These are phyloP conservation scores for Mycteria americana DNA, from an alignment of 2,797 vertebrate genomes.

Conservation along the genomic window DNA sequence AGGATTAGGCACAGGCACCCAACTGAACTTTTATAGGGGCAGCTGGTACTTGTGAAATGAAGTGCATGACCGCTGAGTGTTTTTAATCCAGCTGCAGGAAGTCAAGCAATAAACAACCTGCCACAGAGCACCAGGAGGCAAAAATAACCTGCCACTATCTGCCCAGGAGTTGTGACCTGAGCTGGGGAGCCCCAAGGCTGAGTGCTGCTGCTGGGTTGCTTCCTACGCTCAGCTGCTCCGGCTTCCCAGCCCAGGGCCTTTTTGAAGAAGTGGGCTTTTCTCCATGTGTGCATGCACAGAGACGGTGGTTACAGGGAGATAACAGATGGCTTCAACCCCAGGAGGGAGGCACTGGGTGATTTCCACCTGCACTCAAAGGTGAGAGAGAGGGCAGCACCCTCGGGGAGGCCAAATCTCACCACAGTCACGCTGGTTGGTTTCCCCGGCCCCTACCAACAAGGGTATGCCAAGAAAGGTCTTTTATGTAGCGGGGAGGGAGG, in stretches of 20 bases:
- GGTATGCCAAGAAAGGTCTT: not conserved
- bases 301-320: not conserved
- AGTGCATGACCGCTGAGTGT: accelerated
- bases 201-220: not conserved
- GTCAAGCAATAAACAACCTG: not conserved
- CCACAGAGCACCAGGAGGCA: not conserved
- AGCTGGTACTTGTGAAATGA: not conserved
- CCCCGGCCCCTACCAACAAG: not conserved
- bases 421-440: not conserved
- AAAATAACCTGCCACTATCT: not conserved
- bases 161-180: not conserved
- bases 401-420: not conserved
- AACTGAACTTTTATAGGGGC: not conserved
- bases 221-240: not conserved
- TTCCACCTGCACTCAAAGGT: not conserved
- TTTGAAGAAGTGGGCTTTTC: not conserved
- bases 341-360: accelerated
- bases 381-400: not conserved
- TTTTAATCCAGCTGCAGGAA: not conserved
- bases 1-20: not conserved
- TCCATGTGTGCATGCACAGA: accelerated
- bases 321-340: not conserved
- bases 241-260: not conserved
- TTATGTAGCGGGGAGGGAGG: not conserved
- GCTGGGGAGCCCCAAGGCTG: not conserved